These are phyloP conservation scores for Monodelphis domestica DNA, from an alignment of 2,797 vertebrate genomes.

Conservation along the genomic window DNA sequence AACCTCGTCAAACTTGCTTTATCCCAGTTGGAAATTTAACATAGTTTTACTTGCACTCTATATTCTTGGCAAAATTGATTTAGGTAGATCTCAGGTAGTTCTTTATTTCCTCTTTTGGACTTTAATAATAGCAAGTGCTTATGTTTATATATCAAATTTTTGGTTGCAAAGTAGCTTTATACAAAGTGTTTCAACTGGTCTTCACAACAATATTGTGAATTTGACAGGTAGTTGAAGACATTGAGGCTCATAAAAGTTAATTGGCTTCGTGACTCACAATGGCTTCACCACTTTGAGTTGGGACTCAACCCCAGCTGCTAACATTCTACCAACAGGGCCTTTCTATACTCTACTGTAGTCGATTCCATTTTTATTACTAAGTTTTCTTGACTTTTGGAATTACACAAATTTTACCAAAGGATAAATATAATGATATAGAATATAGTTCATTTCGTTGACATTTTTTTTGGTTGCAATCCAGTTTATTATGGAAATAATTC, in stretches of 20 bases:
- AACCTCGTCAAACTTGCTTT: background rate
- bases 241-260: background rate
- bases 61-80: background rate
- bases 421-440: background rate
- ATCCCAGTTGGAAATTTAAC: background rate
- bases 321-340: background rate
- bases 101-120: background rate
- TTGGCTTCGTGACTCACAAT: background rate
- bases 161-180: background rate
- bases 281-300: background rate
- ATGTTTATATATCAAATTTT: background rate
- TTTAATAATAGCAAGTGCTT: background rate
- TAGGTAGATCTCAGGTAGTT: background rate
- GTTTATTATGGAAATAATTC: background rate
- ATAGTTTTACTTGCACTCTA: background rate
- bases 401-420: background rate
- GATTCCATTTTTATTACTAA: background rate
- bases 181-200: background rate
- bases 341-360: background rate
- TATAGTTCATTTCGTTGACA: background rate
- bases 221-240: background rate
- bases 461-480: background rate
- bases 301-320: background rate
- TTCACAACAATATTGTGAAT: background rate
- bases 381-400: background rate